These are phyloP conservation scores for Coenonympha glycerion DNA, from an alignment of 2,888 invertebrate species.

Conservation along the genomic window DNA sequence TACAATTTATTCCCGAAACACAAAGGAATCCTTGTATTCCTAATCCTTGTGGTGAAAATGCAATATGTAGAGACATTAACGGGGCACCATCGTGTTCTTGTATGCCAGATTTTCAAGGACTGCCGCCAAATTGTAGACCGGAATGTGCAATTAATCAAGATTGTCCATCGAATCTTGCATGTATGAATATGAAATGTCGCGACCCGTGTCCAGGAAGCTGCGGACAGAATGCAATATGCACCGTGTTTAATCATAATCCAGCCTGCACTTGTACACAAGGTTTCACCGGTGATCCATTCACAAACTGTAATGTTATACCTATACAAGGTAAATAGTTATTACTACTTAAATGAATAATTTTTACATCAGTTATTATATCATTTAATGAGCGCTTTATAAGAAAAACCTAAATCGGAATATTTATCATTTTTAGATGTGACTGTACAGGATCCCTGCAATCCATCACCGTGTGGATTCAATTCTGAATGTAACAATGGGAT, in stretches of 20 bases:
- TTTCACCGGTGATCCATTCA: slow-evolving; percentile 86
- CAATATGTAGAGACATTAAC: slow-evolving; percentile 78
- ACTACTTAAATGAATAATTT: background rate
- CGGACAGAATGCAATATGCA: slow-evolving; percentile 78
- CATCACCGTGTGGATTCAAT: slow-evolving; percentile 82
- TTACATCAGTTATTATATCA: background rate
- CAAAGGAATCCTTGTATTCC: slow-evolving; percentile 80
- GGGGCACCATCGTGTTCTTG: slow-evolving; percentile 81
- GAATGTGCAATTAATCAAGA: slow-evolving; percentile 84
- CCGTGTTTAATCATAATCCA: slow-evolving; percentile 81
- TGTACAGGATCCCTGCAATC: slow-evolving; percentile 80
- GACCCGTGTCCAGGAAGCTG: slow-evolving; percentile 85
- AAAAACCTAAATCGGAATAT: background rate
- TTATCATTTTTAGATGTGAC: slow-evolving; percentile 48
- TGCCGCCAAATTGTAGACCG: slow-evolving; percentile 82
- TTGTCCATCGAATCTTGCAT: slow-evolving; percentile 82
- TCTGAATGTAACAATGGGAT: slow-evolving; percentile 78
- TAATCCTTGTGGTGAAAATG: slow-evolving; percentile 81
- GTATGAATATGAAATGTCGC: slow-evolving; percentile 82
- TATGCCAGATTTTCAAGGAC: slow-evolving; percentile 78
- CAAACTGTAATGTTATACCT: slow-evolving; percentile 73
- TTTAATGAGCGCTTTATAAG: too few relatives aligned
- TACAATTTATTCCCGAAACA: slow-evolving; percentile 47
- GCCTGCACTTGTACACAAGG: slow-evolving; percentile 81
- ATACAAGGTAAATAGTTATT: slow-evolving; percentile 40